phyloP scores from a whole-genome alignment of 2,888 invertebrate genomes.

The Mythimna albipuncta region DNA sequence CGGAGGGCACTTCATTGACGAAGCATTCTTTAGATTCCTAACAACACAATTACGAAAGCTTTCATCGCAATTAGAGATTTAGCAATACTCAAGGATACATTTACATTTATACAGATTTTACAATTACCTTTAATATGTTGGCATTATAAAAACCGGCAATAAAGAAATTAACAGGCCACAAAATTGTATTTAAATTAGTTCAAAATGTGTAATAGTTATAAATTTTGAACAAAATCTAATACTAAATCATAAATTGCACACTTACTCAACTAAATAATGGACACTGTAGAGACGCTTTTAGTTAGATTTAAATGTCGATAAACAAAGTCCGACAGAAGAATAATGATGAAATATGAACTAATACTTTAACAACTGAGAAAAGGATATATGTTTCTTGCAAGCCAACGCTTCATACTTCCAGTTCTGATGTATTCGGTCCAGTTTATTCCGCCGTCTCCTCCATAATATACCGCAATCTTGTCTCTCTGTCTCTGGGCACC shows the following conservation, averaged over 20 bases:
- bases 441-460: too few relatives aligned
- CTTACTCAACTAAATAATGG: not conserved
- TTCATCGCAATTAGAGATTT: constrained; percentile 17
- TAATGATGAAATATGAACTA: too few relatives aligned
- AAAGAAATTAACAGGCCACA: constrained; percentile 4
- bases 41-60: not conserved
- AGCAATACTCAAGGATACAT: constrained; percentile 26
- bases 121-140: constrained; percentile 21
- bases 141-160: constrained; percentile 43
- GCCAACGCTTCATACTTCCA: too few relatives aligned
- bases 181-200: constrained; percentile 11
- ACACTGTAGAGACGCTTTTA: not conserved
- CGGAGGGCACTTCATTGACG: not conserved
- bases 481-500: too few relatives aligned
- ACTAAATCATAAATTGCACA: constrained; percentile 1
- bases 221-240: not conserved
- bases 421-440: too few relatives aligned
- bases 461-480: too few relatives aligned
- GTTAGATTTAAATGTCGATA: too few relatives aligned
- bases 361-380: too few relatives aligned
- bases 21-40: not conserved
- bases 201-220: not conserved
- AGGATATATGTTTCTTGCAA: too few relatives aligned
- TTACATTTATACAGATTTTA: constrained; percentile 8
- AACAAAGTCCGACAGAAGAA: too few relatives aligned